phyloP scores from a whole-genome alignment of 2,888 invertebrate species.

The Diarsia rubi region DNA sequence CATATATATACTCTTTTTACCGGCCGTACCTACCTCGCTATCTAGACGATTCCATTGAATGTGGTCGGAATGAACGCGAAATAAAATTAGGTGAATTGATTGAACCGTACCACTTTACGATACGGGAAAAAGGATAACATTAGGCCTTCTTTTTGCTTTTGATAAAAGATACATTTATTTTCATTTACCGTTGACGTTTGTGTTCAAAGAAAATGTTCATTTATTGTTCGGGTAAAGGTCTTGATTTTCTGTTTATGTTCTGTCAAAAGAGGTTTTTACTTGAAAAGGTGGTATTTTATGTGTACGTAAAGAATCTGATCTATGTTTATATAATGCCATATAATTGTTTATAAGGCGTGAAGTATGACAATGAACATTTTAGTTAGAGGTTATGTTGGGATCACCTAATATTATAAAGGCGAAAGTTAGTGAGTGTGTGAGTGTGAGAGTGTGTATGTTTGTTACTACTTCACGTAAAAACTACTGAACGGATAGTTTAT shows the following conservation, averaged over 20 bases:
- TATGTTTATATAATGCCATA: too few relatives aligned
- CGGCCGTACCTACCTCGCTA: neutral
- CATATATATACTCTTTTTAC: neutral
- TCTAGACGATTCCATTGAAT: slow-evolving; percentile 28
- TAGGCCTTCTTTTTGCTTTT: slow-evolving; percentile 40
- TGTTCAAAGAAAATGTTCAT: slow-evolving; percentile 46
- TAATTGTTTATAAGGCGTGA: neutral
- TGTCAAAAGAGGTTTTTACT: slow-evolving; percentile 13
- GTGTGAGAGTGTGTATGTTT: too few relatives aligned
- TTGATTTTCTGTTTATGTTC: slow-evolving; percentile 21
- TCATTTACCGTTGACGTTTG: slow-evolving; percentile 40
- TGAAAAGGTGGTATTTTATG: slow-evolving; percentile 18
- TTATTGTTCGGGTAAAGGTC: slow-evolving; percentile 32
- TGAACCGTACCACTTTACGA: slow-evolving; percentile 49
- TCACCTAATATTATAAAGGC: too few relatives aligned
- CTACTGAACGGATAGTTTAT: too few relatives aligned
- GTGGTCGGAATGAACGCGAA: slow-evolving; percentile 46
- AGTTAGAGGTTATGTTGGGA: too few relatives aligned
- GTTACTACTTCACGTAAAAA: too few relatives aligned
- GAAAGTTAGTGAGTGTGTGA: too few relatives aligned
- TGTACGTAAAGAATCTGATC: neutral
- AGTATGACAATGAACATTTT: neutral
- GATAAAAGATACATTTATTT: slow-evolving; percentile 55
- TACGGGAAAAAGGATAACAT: slow-evolving; percentile 48
- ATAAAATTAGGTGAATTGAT: slow-evolving; percentile 64